phyloP scores from a whole-genome alignment of 2,113 vertebrate genomes.

The Dicerorhinus sumatrensis region DNA sequence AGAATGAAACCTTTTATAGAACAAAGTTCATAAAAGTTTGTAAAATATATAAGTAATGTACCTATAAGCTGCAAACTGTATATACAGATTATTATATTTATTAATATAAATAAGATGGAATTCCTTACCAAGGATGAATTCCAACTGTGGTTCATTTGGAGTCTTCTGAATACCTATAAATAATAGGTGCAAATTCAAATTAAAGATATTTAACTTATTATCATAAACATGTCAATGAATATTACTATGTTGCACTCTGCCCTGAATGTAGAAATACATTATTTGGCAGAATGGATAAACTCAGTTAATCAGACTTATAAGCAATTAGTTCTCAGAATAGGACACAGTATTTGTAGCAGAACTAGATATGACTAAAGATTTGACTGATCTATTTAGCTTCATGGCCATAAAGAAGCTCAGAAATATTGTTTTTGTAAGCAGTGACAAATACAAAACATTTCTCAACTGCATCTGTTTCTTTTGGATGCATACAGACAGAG shows the following conservation, averaged over 20 bases:
- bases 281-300: neutral
- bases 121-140: slow-evolving; percentile 91
- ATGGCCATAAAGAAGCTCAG: neutral
- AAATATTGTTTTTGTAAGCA: neutral
- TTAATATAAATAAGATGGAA: neutral
- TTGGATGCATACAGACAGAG: neutral
- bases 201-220: slow-evolving; percentile 42
- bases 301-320: neutral
- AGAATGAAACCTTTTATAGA: neutral
- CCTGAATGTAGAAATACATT: neutral
- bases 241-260: neutral
- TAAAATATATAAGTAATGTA: neutral
- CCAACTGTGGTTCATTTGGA: slow-evolving; percentile 88
- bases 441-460: neutral
- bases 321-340: neutral
- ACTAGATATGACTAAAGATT: neutral
- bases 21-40: neutral
- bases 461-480: neutral
- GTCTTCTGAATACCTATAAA: slow-evolving; percentile 87
- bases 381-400: neutral
- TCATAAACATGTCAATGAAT: neutral
- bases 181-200: slow-evolving; percentile 51
- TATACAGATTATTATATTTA: neutral
- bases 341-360: neutral
- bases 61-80: neutral